Evolutionary conservation across 2,888 invertebrate species (phyloP), one percentile per base, ranked within the genome.

Genomic region (Opisthograptis luteolata): DNA sequence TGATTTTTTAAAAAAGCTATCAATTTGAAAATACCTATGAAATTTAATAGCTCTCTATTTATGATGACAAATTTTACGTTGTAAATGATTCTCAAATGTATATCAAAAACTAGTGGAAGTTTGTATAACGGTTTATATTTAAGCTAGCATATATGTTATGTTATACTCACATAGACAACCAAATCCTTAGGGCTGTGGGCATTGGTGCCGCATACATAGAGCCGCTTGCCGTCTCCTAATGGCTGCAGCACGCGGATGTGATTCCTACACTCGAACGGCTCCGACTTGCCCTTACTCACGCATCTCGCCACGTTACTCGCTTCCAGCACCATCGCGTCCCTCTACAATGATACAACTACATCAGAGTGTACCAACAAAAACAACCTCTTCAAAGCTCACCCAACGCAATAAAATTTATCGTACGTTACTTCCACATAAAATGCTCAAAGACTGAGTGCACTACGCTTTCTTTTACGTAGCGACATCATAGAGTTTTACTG

Each of bases 191-290:
- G 93, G 64, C 91, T 92, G 75, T 93, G 93, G 27, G 93, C 93
- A 70, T 93, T 93, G 31, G 93, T 93, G 22, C 93, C 93, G 69
- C 93, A 93, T 55, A 93, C 89, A 66, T 93, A 93, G 36, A 93
- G 83, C 40, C 92, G 80, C 62, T 91, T 88, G 20, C 92, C 93
- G 66, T 93, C 93, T n/a, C 92, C 93, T 46, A 93, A 81, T n/a
- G 93, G 92, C 69, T 93, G 93, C 66, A 93, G 84, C 52, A 93
- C 93, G 42, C 93, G 85, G 44, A 93, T 91, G 79, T 93, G 93
- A 77, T 93, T 93, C 55, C 92, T 86, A 68, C 93, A 93, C 76
- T 93, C 93, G 69, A 92, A 93, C 49, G 93, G 92, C 86, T 93
- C 92, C 30, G 93, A 92, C 81, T 93, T 93, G 62, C 93, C 93